Base-by-base conservation (phyloP, 2,797 vertebrate genomes). In the Calcarius lapponicus region DNA sequence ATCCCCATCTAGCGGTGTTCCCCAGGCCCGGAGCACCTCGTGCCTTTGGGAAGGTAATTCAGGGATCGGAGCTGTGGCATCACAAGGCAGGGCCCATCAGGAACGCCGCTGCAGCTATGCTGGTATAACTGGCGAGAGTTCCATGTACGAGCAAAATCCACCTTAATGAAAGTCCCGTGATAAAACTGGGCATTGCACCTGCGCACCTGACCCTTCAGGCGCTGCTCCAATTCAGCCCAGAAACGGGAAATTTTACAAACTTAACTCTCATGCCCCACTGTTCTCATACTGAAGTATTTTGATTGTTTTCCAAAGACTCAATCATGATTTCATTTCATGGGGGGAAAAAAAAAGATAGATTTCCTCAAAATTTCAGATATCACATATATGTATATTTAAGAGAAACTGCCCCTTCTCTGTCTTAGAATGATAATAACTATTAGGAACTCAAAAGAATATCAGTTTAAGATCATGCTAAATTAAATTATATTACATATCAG, bases 1-100 rank as follows among this genome's bases (percentile, higher is more conserved):
- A 89, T 72, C 95, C 31, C 96, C 96, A 97, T 88, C 96, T 97
- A 96, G 90, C 62, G 96, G 94, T 7, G 28, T 1, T 54, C 48
- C 25, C 11, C 8, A 22, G n/a, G 9, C 56, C 21, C 3, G 22
- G 13, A 71, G 7, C 25, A 3, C 4, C 0, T 19, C 5, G 0
- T 4, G 32, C 9, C 24, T 0, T 9, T 3, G 34, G 20, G 10
- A 14, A 26, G 13, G 7, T 3, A 3, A 10, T 15, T 11, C 20
- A 20, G 31, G 28, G 24, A 13, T 1, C 0, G 0, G 22, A 58
- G 5, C 21, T 8, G 5, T 7, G 53, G 3, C 26, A 22, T 13
- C 28, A 17, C 1, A 10, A 32, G 7, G 42, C 43, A 16, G 11
- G 14, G 17, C 6, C 9, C 17, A 1, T 15, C 28, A 36, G 7